Percentiles rank a stretch among this genome's conserved stretches.
Conservation (phyloP, 1,140 invertebrate genomes). For the Neodiprion fabricii region DNA sequence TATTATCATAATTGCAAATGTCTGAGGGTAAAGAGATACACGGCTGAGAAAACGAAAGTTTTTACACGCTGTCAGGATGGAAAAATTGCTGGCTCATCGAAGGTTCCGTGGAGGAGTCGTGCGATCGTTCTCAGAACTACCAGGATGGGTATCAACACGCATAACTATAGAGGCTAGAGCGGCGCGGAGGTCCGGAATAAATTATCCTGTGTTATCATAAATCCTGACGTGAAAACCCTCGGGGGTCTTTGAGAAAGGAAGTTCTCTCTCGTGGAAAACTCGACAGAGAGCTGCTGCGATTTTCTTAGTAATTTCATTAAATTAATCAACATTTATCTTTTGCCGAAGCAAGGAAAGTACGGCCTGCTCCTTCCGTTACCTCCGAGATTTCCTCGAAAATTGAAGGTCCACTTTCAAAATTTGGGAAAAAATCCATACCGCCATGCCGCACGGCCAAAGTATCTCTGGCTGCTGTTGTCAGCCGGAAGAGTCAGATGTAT, state of each 20-base stretch:
- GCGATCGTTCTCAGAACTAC: too few species aligned
- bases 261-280: constrained; percentile 1
- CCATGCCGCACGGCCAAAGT: too few species aligned
- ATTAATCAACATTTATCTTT: constrained; percentile 8
- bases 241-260: not conserved
- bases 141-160: too few species aligned
- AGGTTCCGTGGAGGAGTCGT: too few species aligned
- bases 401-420: not conserved
- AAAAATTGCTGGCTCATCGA: too few species aligned
- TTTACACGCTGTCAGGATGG: too few species aligned
- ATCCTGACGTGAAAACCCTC: not conserved
- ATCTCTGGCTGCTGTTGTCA: too few species aligned
- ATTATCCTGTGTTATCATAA: not conserved
- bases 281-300: not conserved
- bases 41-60: too few species aligned
- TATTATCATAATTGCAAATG: too few species aligned
- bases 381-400: not conserved
- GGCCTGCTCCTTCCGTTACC: not conserved
- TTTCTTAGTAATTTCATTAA: constrained; percentile 6
- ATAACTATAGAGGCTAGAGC: too few species aligned
- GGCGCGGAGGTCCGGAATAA: not conserved
- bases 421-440: not conserved
- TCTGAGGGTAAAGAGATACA: too few species aligned
- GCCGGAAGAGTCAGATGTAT: constrained; percentile 3
- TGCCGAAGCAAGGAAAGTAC: not conserved